These are phyloP conservation scores for Idaea dimidiata DNA, from an alignment of 2,888 invertebrate species.

Conservation along the genomic window DNA sequence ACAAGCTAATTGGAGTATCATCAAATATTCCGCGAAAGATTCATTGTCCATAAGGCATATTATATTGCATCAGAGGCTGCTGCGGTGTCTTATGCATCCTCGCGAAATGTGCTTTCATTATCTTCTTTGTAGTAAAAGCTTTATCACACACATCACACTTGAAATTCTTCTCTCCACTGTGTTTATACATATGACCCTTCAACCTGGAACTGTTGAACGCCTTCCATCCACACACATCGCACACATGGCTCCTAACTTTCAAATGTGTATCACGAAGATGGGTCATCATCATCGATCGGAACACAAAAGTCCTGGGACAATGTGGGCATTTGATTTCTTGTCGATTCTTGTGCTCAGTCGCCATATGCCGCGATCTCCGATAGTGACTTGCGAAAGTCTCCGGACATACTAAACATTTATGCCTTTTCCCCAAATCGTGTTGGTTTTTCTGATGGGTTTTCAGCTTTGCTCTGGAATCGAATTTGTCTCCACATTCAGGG, in stretches of 20 bases:
- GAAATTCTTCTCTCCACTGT: conserved; percentile 73
- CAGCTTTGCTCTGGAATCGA: conserved; percentile 70
- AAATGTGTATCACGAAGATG: conserved; percentile 66
- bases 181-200: conserved; percentile 74
- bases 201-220: conserved; percentile 73
- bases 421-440: conserved; percentile 72
- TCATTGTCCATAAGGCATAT: background rate
- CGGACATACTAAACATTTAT: conserved; percentile 72
- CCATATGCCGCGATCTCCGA: conserved; percentile 67
- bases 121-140: conserved; percentile 69
- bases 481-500: conserved; percentile 69
- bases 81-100: conserved; percentile 61
- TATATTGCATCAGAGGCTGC: background rate
- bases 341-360: conserved; percentile 61
- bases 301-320: conserved; percentile 71
- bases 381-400: conserved; percentile 65
- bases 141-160: conserved; percentile 69
- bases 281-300: conserved; percentile 73
- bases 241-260: conserved; percentile 64
- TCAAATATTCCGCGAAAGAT: background rate
- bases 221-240: conserved; percentile 68
- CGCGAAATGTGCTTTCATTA: conserved; percentile 65
- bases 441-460: conserved; percentile 70
- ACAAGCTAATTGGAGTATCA: too few relatives aligned
- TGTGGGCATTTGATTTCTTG: conserved; percentile 67